phyloP scores from a whole-genome alignment of 2,797 vertebrate genomes.

The Uromys caudimaculatus region DNA sequence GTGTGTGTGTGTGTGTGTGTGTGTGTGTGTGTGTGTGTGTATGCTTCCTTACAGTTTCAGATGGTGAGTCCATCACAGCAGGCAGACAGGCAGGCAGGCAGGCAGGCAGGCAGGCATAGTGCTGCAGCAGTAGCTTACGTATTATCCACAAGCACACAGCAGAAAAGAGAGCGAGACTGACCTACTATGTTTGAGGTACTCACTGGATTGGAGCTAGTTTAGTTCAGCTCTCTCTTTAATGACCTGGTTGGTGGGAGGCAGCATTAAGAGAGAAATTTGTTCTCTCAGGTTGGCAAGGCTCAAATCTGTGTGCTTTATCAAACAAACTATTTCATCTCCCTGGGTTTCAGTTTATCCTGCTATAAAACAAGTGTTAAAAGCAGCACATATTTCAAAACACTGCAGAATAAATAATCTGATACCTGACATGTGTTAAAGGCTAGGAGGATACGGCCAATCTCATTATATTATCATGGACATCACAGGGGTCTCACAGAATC shows the following conservation, averaged over 20 bases:
- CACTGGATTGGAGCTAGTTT: not conserved
- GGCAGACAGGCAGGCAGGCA: not conserved
- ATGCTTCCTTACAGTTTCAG: not conserved
- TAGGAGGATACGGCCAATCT: not conserved
- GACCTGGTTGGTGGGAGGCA: not conserved
- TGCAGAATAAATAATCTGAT: not conserved
- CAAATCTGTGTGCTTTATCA: conserved; percentile 30
- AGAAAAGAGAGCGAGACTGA: not conserved
- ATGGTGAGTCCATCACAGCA: not conserved
- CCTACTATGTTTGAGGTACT: not conserved
- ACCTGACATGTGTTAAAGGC: not conserved
- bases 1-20: no score
- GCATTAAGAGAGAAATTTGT: not conserved
- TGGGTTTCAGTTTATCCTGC: conserved; percentile 54
- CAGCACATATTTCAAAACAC: not conserved
- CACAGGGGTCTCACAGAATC: not conserved
- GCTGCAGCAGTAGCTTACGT: not conserved
- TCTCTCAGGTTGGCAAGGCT: not conserved
- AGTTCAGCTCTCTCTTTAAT: not conserved
- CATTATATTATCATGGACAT: not conserved
- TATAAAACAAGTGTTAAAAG: conserved; percentile 12
- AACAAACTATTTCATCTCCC: conserved; percentile 1
- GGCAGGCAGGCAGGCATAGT: not conserved
- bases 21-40: no score
- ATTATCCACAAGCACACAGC: not conserved